Evolutionary conservation across 2,797 vertebrate species (phyloP).

Genomic region (Pipistrellus pipistrellus): DNA sequence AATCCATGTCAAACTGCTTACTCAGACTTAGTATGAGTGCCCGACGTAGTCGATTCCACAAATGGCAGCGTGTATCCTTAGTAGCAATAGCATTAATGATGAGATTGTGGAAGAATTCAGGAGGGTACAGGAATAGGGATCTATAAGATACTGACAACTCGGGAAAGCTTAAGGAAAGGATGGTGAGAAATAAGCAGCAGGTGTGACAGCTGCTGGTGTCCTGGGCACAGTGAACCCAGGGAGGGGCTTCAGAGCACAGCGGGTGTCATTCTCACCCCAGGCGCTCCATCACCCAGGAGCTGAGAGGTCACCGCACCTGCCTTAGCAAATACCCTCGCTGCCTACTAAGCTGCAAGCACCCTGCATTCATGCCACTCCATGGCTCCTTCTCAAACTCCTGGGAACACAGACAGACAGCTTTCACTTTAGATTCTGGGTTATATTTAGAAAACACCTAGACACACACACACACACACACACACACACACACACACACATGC

Average conservation of each 20-base stretch:
- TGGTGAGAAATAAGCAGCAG: neutral
- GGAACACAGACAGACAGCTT: neutral
- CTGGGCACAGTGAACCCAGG: rapidly evolving
- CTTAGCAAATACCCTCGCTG: neutral
- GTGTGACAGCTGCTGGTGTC: neutral
- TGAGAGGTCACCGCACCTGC: neutral
- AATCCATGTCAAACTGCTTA: neutral
- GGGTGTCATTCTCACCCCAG: neutral
- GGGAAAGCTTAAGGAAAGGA: neutral
- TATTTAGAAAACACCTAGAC: neutral
- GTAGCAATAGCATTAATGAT: neutral
- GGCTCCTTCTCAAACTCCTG: neutral
- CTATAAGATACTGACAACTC: neutral
- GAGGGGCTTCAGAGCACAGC: neutral
- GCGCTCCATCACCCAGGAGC: rapidly evolving
- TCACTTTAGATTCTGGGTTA: neutral
- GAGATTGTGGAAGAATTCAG: neutral
- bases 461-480: neutral
- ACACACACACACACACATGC: neutral
- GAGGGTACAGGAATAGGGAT: neutral
- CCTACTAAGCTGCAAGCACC: neutral
- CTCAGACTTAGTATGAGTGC: neutral
- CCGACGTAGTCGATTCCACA: neutral
- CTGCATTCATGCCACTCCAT: too few species aligned
- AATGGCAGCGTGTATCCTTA: neutral